Base-by-base conservation (phyloP, 2,797 vertebrate genomes). In the Semotilus atromaculatus region DNA sequence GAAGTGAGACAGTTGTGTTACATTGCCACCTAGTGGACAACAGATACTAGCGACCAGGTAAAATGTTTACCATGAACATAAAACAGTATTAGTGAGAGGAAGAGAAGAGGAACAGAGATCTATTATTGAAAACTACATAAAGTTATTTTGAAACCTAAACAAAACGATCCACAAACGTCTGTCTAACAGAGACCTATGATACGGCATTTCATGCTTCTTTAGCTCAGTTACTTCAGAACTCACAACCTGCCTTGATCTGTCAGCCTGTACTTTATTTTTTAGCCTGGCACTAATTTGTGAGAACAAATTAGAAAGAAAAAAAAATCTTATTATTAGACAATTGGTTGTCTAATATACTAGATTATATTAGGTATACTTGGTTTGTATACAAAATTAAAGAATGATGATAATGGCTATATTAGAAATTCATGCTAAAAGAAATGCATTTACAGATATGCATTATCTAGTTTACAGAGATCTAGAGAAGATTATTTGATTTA, bases 1-100 rank as follows among this genome's bases (percentile, higher is more conserved):
- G 11, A 45, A 53, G 64, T 73, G 55, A 43, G 45, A 81, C 7
- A 43, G 51, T 64, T 40, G 53, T 76, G 68, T 84, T 72, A 62
- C 21, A 80, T 58, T 53, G 55, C 88, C 85, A 80, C 79, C 83
- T 86, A 55, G 80, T 80, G 89, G 86, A 80, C 48, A 51, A 40
- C 7, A n/a, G 51, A 81, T 45, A 55, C n/a, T 53, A 58, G 21
- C 23, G 38, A 53, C 7, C 60, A 7, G 2, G 58, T 14, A 29
- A 55, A n/a, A 0, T 58, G 9, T 58, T 31, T 62, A 62, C 16
- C 60, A 23, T 55, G 8, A 55, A 23, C 53, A 55, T 23, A 14
- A 34, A 55, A 36, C 21, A 21, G 19, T 29, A 48, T 16, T 5
- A 5, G 18, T 19, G 26, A 31, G 60, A 64, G 60, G 14, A 64